Conservation (phyloP, 2,888 invertebrate genomes). For the Pharmacophagus antenor region DNA sequence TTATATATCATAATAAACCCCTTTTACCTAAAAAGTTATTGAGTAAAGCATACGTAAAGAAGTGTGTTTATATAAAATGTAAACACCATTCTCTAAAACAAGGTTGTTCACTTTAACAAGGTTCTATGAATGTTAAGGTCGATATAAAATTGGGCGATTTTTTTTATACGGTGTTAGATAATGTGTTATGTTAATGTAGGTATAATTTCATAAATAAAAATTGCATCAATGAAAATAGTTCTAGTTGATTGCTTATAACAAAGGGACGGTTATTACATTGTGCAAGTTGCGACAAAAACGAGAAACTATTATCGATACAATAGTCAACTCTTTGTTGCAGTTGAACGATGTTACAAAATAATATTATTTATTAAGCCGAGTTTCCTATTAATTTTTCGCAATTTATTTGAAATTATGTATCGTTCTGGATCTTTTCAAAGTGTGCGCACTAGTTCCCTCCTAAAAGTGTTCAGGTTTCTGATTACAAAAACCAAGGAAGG, state of each 20-base stretch:
- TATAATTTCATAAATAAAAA: background rate
- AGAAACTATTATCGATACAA: conserved; percentile 1
- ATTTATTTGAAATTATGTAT: too few relatives aligned
- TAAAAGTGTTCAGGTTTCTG: too few relatives aligned
- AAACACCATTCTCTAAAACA: conserved; percentile 14
- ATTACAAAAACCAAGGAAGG: too few relatives aligned
- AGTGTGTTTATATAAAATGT: conserved; percentile 6
- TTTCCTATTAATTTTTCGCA: too few relatives aligned
- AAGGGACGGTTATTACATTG: background rate
- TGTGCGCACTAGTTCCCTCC: too few relatives aligned
- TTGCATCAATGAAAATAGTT: background rate
- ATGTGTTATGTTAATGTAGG: background rate
- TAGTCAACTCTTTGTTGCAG: background rate
- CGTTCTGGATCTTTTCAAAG: too few relatives aligned
- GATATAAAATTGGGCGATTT: background rate
- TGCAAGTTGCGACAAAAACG: background rate
- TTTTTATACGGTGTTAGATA: background rate
- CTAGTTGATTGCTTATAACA: background rate
- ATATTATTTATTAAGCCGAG: too few relatives aligned
- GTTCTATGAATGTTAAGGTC: conserved; percentile 18
- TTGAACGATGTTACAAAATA: background rate
- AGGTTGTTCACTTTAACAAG: conserved; percentile 12
- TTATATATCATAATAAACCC: background rate
- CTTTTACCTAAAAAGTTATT: background rate
- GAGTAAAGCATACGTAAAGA: background rate